Conservation (phyloP, 1,140 invertebrate species). For the Lepidurus apus region DNA sequence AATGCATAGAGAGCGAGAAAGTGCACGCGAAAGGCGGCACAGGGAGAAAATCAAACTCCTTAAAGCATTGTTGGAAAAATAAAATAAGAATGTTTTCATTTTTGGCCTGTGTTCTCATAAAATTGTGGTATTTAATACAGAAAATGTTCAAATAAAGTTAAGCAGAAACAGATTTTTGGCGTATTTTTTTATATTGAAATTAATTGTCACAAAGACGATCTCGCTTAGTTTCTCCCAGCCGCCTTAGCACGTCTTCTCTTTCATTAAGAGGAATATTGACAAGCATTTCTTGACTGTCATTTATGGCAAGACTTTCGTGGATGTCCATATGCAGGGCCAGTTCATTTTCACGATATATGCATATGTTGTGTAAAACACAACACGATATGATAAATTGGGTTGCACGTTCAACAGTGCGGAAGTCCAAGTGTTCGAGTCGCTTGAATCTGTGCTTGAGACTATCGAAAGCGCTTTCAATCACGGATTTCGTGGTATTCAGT, state of each 20-base stretch:
- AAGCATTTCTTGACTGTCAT: background rate
- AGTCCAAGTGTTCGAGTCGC: background rate
- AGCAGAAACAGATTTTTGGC: background rate
- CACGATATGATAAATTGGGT: background rate
- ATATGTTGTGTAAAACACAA: constrained; percentile 2
- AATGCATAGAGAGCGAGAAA: constrained; percentile 27
- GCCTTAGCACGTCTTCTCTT: background rate
- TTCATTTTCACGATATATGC: background rate
- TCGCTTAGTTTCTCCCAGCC: background rate
- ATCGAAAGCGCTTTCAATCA: background rate
- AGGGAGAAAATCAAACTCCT: constrained; percentile 25
- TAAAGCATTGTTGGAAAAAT: constrained; percentile 18
- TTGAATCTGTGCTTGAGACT: background rate
- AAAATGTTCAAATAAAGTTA: too few species aligned
- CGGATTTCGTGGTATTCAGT: background rate
- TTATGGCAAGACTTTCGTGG: background rate
- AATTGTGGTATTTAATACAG: background rate
- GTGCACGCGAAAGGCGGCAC: constrained; percentile 25
- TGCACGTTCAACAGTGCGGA: background rate
- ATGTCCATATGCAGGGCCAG: background rate
- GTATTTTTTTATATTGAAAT: background rate
- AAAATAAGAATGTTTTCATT: background rate
- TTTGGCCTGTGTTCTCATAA: background rate
- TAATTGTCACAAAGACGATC: background rate
- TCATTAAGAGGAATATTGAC: background rate